These are phyloP conservation scores for Pangasius krempfi DNA, from an alignment of 2,797 vertebrate species.

Conservation along the genomic window DNA sequence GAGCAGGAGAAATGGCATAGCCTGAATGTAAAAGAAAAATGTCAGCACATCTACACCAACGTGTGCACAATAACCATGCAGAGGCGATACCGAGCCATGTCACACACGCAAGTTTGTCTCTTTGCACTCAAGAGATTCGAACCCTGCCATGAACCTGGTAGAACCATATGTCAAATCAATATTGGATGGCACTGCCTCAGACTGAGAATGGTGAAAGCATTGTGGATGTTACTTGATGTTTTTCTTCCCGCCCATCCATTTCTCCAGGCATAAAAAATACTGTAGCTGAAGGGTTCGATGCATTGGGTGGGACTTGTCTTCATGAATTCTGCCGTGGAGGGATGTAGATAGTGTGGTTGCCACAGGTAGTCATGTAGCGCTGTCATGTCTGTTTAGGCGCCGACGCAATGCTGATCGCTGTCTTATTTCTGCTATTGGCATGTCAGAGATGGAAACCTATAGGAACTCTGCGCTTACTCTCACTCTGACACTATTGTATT, in stretches of 20 bases:
- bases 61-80: constrained; percentile 35
- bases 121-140: constrained; percentile 16
- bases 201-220: not conserved
- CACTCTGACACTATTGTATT: not conserved
- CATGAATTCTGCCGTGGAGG: constrained; percentile 16
- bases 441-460: not conserved
- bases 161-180: constrained; percentile 44
- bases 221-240: not conserved
- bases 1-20: constrained; percentile 74
- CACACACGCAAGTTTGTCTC: constrained; percentile 34
- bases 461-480: not conserved
- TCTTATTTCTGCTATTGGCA: constrained; percentile 4
- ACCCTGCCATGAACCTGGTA: constrained; percentile 26
- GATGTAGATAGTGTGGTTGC: constrained; percentile 22
- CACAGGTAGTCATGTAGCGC: not conserved
- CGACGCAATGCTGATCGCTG: not conserved
- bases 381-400: not conserved
- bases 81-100: constrained; percentile 34
- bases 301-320: not conserved
- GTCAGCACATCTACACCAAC: constrained; percentile 64
- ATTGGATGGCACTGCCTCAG: constrained; percentile 7
- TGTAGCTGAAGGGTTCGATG: constrained; percentile 23
- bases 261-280: constrained; percentile 9
- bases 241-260: not conserved
- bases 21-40: constrained; percentile 69